Evolutionary conservation across 2,888 invertebrate genomes (phyloP).

Genomic region (Brenthis daphne): DNA sequence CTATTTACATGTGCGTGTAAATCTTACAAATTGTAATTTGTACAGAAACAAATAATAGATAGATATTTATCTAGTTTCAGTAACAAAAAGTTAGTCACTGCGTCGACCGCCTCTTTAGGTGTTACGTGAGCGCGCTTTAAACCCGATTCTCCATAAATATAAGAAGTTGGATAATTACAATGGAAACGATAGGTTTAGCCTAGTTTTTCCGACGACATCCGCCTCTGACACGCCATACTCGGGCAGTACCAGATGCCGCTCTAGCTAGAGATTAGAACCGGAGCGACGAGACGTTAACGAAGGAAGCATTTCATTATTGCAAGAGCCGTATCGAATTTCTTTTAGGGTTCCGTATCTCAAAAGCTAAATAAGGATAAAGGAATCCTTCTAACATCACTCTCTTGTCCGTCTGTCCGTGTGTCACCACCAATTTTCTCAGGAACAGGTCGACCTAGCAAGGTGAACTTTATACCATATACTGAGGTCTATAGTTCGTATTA

Average conservation of each 20-base stretch:
- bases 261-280: background rate
- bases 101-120: background rate
- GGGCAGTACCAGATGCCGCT: slow-evolving; percentile 1
- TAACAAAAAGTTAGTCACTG: background rate
- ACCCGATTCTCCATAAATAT: background rate
- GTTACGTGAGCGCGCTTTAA: background rate
- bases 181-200: slow-evolving; percentile 3
- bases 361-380: too few relatives aligned
- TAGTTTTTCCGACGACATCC: slow-evolving; percentile 14
- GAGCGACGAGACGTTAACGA: background rate
- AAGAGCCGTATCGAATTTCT: slow-evolving; percentile 22
- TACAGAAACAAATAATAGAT: too few relatives aligned
- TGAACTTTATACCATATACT: too few relatives aligned
- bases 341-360: background rate
- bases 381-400: too few relatives aligned
- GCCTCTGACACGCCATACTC: slow-evolving; percentile 15
- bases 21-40: too few relatives aligned
- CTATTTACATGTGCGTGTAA: too few relatives aligned
- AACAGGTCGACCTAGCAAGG: too few relatives aligned
- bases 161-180: slow-evolving; percentile 13
- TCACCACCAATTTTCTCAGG: too few relatives aligned
- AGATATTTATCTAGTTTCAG: too few relatives aligned
- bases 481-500: too few relatives aligned
- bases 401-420: too few relatives aligned
- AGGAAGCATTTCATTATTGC: slow-evolving; percentile 5